Conservation (phyloP, 2,888 invertebrate genomes). For the Phortica magna region DNA sequence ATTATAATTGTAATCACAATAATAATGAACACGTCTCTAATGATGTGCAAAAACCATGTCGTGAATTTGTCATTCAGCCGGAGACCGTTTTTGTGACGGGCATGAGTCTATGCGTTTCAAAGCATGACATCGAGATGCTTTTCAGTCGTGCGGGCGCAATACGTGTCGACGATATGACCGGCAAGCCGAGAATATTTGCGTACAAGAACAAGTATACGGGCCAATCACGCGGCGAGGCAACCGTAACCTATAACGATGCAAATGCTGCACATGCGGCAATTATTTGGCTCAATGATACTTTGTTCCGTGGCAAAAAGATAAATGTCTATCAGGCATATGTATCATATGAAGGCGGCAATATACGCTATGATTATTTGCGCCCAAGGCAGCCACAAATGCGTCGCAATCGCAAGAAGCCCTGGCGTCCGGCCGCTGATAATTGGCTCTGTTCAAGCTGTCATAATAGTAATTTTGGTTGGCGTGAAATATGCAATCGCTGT, state of each 20-base stretch:
- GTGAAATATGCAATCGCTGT: constrained; percentile 58
- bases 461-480: constrained; percentile 65
- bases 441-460: constrained; percentile 56
- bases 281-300: constrained; percentile 46
- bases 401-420: constrained; percentile 50
- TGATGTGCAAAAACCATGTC: background rate
- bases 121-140: constrained; percentile 56
- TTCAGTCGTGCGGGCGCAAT: constrained; percentile 56
- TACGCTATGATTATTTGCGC: constrained; percentile 53
- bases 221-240: constrained; percentile 63
- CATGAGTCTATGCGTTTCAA: constrained; percentile 59
- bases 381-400: constrained; percentile 42
- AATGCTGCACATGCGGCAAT: constrained; percentile 59
- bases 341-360: constrained; percentile 51
- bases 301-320: constrained; percentile 52
- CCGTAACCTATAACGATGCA: constrained; percentile 55
- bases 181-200: constrained; percentile 63
- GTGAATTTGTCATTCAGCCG: constrained; percentile 47
- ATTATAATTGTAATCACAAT: too few species aligned
- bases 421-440: constrained; percentile 62
- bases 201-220: constrained; percentile 61
- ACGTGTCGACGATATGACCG: constrained; percentile 48
- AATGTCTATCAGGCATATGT: constrained; percentile 59
- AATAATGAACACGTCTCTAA: background rate
- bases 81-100: constrained; percentile 62